Base-by-base conservation (phyloP, 2,797 vertebrate species). In the Lacerta agilis region DNA sequence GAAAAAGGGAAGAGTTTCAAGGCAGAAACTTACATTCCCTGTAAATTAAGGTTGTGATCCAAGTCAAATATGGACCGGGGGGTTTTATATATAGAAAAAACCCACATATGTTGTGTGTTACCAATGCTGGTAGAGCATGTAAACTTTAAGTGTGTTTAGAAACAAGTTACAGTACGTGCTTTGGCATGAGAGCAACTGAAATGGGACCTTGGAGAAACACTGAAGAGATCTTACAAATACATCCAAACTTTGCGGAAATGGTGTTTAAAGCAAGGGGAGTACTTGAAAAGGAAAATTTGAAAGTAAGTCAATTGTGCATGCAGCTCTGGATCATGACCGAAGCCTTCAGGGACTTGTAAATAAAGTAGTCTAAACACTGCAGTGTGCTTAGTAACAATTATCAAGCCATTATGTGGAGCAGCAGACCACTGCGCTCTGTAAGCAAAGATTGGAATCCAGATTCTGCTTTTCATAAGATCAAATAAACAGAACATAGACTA, bases 311-410 rank as follows among this genome's bases (percentile, higher is more conserved):
- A 79, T 11, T 69, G 43, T 78, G 17, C 9, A 10, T 71, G 76
- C 11, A 69, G 41, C 64, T 66, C 41, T 73, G 69, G 20, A 84
- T 58, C 71, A 58, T 58, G 17, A 58, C 33, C 33, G 27, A 58
- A 61, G 27, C 20, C 15, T 85, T 29, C 55, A 77, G 18, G 69
- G 38, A 79, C 20, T 27, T 43, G n/a, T 66, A 38, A 79, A 79
- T 66, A 33, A 79, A 79, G 20, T 49, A n/a, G 76, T 13, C 43
- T 10, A 18, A 78, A 71, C 23, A 36, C 15, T 64, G 69, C 77
- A 71, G 41, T 79, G 36, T 67, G 45, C 67, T 86, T 86, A 79
- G 61, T 55, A 64, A 36, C 61, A 86, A 71, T 71, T 79, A 71
- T 43, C 67, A 18, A 58, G 27, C 64, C 29, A 45, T 84, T 84